Evolutionary conservation across 2,113 vertebrate genomes (phyloP), one percentile per base, ranked within the genome.

Genomic region (Leucopternis melanops): DNA sequence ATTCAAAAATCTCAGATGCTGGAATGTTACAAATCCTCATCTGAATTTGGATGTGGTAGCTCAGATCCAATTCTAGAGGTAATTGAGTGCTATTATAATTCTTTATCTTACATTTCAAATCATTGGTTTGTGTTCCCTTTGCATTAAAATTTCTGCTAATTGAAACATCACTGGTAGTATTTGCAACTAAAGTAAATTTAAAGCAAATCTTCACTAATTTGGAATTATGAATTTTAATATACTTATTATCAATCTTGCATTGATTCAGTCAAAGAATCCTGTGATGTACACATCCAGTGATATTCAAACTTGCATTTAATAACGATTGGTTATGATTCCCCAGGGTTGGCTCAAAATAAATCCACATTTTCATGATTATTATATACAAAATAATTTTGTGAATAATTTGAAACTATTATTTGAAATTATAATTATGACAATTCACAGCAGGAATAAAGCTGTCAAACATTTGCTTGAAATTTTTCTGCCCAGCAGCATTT

Each of bases 31-130:
- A 83, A 86, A 49, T 73, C 17, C 21, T 62, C 16, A 52, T n/a
- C 25, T 94, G 38, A 61, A 40, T 73, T 45, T 84, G n/a, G 52
- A 86, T 0, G 0, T 0, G 0, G 57, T 62, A 57, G 50, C 42
- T 95, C 59, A 95, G 12, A 50, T 92, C 17, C 2, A 1, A 32
- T 47, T 86, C 18, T 74, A 55, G 42, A 81, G 45, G 25, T 73
- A 73, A 75, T 23, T 58, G 27, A 47, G 29, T 70, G 5, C 14
- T 73, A 4, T 34, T 13, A 19, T 21, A 65, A 8, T 81, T 85
- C 25, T 90, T 27, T 70, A 61, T 62, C 6, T 52, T 55, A 40
- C 1, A n/a, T 88, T 88, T 93, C 23, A 57, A 77, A 81, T 72
- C 23, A 65, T 25, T 77, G 3, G 62, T 69, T 58, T 74, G 13